These are phyloP conservation scores for Asobara japonica DNA, from an alignment of 1,140 invertebrate species.

Conservation along the genomic window DNA sequence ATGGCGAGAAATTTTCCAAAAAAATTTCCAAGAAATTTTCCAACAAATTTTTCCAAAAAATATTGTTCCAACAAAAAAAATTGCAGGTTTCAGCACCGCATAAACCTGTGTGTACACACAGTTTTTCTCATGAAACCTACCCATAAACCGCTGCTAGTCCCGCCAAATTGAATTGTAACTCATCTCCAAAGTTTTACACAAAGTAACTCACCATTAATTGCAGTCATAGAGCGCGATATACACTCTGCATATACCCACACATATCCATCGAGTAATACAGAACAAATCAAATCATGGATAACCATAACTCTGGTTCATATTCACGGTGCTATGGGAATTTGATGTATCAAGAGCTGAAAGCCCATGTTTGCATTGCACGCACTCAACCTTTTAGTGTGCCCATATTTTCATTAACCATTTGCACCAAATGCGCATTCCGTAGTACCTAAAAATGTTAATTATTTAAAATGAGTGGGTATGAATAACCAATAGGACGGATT, in stretches of 20 bases:
- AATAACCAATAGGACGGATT: not conserved
- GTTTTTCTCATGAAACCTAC: too few relatives aligned
- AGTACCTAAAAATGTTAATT: not conserved
- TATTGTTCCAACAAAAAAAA: too few relatives aligned
- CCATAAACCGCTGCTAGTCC: too few relatives aligned
- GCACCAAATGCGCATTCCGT: not conserved
- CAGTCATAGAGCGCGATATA: not conserved
- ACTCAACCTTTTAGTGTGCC: not conserved
- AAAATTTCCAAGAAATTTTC: too few relatives aligned
- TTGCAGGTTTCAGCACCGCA: too few relatives aligned
- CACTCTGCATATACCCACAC: not conserved
- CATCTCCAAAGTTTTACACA: too few relatives aligned
- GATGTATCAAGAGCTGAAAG: not conserved
- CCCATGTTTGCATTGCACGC: not conserved
- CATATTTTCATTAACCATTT: not conserved
- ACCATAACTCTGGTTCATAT: not conserved
- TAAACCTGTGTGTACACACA: too few relatives aligned
- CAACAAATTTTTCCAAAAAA: too few relatives aligned
- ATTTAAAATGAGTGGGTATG: not conserved
- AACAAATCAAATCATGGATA: not conserved
- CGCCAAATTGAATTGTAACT: too few relatives aligned
- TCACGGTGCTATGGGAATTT: not conserved
- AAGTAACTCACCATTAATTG: not conserved
- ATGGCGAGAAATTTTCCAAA: too few relatives aligned
- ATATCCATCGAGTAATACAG: too few relatives aligned